phyloP scores from a whole-genome alignment of 2,113 vertebrate species.

The Sceloporus tristichus region DNA sequence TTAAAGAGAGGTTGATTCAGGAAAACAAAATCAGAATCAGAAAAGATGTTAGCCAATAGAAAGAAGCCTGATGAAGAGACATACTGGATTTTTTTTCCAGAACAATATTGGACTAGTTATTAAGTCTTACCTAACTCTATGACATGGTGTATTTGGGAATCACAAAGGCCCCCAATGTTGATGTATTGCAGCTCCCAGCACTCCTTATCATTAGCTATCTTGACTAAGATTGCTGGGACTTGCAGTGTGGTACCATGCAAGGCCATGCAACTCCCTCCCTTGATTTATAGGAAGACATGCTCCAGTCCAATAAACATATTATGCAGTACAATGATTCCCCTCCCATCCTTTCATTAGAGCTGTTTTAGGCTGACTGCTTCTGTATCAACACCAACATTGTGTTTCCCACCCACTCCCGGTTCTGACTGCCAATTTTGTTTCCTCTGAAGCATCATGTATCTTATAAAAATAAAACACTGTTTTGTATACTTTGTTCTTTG shows the following conservation, averaged over 20 bases:
- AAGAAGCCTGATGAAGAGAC: background rate
- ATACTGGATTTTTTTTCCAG: background rate
- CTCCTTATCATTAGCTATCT: no score
- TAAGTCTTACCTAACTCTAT: background rate
- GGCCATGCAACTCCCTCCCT: background rate
- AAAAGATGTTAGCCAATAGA: background rate
- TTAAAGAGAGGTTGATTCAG: background rate
- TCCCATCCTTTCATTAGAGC: background rate
- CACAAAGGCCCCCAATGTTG: no score
- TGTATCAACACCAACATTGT: background rate
- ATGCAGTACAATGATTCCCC: background rate
- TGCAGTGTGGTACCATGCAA: no score
- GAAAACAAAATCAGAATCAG: background rate
- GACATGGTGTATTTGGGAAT: background rate
- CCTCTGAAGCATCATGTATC: background rate
- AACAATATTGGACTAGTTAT: constrained; percentile 5
- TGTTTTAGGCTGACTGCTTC: constrained; percentile 13
- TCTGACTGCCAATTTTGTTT: background rate
- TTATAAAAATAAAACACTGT: constrained; percentile 17
- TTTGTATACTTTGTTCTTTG: background rate
- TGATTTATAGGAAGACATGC: background rate
- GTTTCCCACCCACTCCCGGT: background rate
- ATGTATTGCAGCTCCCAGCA: no score
- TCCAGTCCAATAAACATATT: background rate
- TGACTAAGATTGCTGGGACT: no score